Base-by-base conservation (phyloP, 2,888 invertebrate genomes). In the Sisyra terminalis region DNA sequence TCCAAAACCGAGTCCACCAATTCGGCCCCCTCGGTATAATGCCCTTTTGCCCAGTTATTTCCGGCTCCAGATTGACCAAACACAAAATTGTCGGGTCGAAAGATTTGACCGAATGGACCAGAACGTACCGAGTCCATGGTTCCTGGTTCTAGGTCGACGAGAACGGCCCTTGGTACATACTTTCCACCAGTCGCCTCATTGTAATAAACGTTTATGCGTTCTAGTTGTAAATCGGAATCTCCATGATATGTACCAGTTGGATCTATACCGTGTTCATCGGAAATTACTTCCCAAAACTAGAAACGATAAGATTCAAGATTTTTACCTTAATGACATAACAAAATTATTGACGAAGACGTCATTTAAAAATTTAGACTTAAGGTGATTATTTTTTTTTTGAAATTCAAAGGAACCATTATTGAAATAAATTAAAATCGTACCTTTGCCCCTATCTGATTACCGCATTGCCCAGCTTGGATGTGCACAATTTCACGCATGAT, bases 51-150 rank as follows among this genome's bases (percentile, higher is more conserved):
- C 83, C 84, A 85, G 64, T 85, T 85, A 65, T 85, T 85, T 45
- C 84, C 83, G 44, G 86, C 85, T 4, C 86, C 86, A 14, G 78
- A 78, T 60, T 85, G 84, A 16, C 87, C 89, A 61, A 92, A 92
- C 15, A 93, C 86, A 62, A 90, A 94, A 67, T 94, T 94, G 65
- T 94, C 92, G 9, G 93, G 93, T 50, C 92, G 69, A 69, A 92
- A 93, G 54, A 93, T 83, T 62, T 92, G 90, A 61, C 74, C 92
- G 63, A 88, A 93, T 10, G 92, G 87, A 45, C 93, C 92, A 3
- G 90, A 88, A 48, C 92, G 75, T 44, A 96, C 92, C 0, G 92
- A 88, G 65, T 96, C 93, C 93, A 96, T 94, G 49, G 93, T 94
- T 49, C 94, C 94, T 32, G 94, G 93, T 63, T 94, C 94, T 53